Conservation (phyloP, 2,888 invertebrate genomes). For the Thalpophila matura region DNA sequence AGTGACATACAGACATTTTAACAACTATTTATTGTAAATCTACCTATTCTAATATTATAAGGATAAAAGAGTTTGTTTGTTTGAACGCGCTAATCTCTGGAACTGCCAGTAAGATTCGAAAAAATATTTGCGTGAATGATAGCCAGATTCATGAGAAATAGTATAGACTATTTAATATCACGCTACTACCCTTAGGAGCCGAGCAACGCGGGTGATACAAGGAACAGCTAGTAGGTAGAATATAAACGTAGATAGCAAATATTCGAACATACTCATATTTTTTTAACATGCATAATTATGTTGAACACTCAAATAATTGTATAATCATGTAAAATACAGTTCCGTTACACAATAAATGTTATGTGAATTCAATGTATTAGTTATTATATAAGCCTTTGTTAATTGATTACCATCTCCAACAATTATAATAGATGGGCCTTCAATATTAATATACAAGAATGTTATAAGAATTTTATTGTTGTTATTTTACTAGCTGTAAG, state of each 20-base stretch:
- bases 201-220: no score
- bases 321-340: slow-evolving; percentile 24
- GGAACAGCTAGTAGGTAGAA: not conserved
- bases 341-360: slow-evolving; percentile 38
- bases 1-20: not conserved
- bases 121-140: no score
- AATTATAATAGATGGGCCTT: slow-evolving; percentile 54
- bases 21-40: not conserved
- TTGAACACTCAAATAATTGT: not conserved
- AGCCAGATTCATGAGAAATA: no score
- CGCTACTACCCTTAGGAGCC: no score
- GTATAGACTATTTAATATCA: no score
- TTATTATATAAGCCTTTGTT: slow-evolving; percentile 49
- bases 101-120: no score
- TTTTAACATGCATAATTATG: not conserved
- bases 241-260: not conserved
- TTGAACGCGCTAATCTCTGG: no score
- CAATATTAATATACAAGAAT: slow-evolving; percentile 58
- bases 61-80: no score
- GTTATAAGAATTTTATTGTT: slow-evolving; percentile 44
- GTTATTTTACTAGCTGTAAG: slow-evolving; percentile 21
- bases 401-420: slow-evolving; percentile 47
- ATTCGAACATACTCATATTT: not conserved
- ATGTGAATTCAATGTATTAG: slow-evolving; percentile 25
- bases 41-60: no score